Evolutionary conservation across 2,113 vertebrate species (phyloP), one percentile per base, ranked within the genome.

Genomic region (Aleadryas rufinucha): DNA sequence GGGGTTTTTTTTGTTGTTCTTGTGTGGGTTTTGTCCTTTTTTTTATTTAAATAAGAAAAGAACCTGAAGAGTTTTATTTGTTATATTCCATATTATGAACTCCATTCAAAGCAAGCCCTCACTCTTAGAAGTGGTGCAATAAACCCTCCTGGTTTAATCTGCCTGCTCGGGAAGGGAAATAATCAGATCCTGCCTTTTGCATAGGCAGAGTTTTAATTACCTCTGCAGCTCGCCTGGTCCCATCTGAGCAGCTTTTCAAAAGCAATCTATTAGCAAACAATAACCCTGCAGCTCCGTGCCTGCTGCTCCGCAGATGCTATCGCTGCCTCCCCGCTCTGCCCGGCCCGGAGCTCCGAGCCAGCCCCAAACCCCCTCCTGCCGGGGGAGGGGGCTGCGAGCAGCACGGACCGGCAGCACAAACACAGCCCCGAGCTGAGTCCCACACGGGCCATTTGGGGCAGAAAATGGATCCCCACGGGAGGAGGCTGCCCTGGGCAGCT

Each of bases 161-260:
- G 74, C 86, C 87, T 94, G 84, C 68, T 96, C 16, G 7, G 89
- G 90, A 92, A 88, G 53, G 84, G 86, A 95, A 96, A 91, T 93
- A 96, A 97, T 97, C 97, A 97, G 97, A 96, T 97, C 90, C 63
- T 96, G 93, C 89, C 77, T 97, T 94, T 91, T 97, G 96, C 94
- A 96, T 89, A 92, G 95, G 52, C 94, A 90, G 92, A 97, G 92
- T 97, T 97, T 97, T 97, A 97, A 97, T 97, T 97, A 97, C 97
- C 95, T 97, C 91, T 95, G 97, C 87, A 97, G 94, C 93, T 87
- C 1, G n/a, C 63, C 89, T 19, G 75, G 90, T 97, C 97, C 97
- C 97, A 93, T 57, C 64, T 54, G 96, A 97, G 93, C 95, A 90
- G 95, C 92, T 85, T 97, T 95, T 97, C 97, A 95, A 76, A 96